phyloP scores from a whole-genome alignment of 23 tunicate species.

The Oikopleura dioica region DNA sequence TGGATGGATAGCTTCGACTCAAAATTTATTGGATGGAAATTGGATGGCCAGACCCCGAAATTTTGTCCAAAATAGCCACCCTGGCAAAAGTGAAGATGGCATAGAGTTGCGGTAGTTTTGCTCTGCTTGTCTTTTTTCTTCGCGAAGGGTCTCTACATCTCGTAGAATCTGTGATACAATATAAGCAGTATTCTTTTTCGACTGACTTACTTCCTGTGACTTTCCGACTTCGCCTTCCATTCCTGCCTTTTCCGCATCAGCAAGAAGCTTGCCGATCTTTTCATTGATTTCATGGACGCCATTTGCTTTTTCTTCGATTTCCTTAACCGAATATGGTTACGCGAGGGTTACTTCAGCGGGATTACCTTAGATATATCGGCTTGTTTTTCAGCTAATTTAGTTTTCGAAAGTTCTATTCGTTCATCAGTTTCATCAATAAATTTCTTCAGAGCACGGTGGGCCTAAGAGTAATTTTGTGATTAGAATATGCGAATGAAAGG shows the following conservation, averaged over 20 bases:
- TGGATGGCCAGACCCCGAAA: too few relatives aligned
- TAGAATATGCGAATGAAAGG: background rate
- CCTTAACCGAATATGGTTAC: background rate
- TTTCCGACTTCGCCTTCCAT: conserved; percentile 82
- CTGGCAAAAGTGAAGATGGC: conserved; percentile 94
- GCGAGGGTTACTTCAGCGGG: conserved; percentile 24
- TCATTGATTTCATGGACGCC: conserved; percentile 76
- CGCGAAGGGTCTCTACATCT: conserved; percentile 51
- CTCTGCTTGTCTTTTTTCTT: conserved; percentile 55
- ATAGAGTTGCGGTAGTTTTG: conserved; percentile 76
- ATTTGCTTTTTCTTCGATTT: conserved; percentile 14
- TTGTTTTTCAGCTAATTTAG: conserved; percentile 70
- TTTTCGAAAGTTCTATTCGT: conserved; percentile 51
- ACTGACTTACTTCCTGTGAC: conserved; percentile 19
- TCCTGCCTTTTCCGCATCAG: conserved; percentile 73
- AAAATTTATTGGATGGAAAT: too few relatives aligned
- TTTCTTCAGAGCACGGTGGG: conserved; percentile 32
- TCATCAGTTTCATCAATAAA: conserved; percentile 66
- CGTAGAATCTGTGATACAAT: conserved; percentile 14
- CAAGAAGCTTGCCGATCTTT: conserved; percentile 48
- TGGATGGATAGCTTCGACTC: too few relatives aligned
- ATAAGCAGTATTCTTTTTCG: background rate
- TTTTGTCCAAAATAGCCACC: too few relatives aligned
- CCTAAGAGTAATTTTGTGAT: conserved; percentile 14
- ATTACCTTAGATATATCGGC: conserved; percentile 75